Evolutionary conservation across 1,140 invertebrate species (phyloP).

Genomic region (Pararge aegeria): DNA sequence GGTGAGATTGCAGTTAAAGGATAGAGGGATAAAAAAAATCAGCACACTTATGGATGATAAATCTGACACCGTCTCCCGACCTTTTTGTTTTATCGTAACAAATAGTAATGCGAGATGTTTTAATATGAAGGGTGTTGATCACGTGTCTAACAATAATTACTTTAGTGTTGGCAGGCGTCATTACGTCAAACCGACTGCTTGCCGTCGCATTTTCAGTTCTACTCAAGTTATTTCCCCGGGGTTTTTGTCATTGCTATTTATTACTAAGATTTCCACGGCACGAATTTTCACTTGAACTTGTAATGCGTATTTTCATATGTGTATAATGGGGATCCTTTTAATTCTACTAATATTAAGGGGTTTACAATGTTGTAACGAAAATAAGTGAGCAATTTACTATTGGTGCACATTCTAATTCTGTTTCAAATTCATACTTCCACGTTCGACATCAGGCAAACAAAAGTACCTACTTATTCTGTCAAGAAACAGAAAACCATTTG

Average conservation of each 20-base stretch:
- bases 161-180: slow-evolving; percentile 63
- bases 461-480: no score
- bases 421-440: no score
- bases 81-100: slow-evolving; percentile 28
- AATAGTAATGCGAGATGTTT: slow-evolving; percentile 47
- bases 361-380: no score
- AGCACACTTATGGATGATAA: no score
- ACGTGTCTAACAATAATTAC: slow-evolving; percentile 71
- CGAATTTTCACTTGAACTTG: slow-evolving; percentile 39
- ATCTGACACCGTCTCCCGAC: neutral
- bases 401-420: no score
- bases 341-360: neutral
- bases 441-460: no score
- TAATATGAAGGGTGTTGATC: slow-evolving; percentile 54
- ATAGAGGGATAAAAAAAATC: no score
- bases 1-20: no score
- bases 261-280: slow-evolving; percentile 61
- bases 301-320: slow-evolving; percentile 27
- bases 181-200: slow-evolving; percentile 56
- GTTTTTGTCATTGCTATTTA: slow-evolving; percentile 58
- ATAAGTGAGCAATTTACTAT: no score
- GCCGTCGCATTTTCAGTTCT: slow-evolving; percentile 54
- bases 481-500: no score
- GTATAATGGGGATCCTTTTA: slow-evolving; percentile 4
- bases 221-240: slow-evolving; percentile 71